A percentile compares a stretch with the other conserved stretches of the same genome.
Evolutionary conservation across 1,140 invertebrate genomes (phyloP).

Genomic region (Spodoptera frugiperda): DNA sequence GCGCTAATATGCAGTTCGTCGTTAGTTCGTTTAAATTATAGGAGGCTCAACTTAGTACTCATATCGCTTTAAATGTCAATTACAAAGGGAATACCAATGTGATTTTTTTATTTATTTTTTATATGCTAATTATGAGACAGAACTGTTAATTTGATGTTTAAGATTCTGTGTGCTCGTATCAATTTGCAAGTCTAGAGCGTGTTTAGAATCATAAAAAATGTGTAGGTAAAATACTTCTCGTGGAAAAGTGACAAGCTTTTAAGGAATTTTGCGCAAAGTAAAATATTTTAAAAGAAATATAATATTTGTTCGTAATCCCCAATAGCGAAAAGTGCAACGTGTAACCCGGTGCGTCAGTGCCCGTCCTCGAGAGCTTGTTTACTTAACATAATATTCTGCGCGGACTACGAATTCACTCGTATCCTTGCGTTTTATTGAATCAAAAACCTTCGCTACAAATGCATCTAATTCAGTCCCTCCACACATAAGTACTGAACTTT

Average conservation of each 20-base stretch:
- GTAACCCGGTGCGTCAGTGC: conserved; percentile 40
- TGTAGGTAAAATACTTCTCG: no score
- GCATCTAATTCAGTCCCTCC: conserved; percentile 53
- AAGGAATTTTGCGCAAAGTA: no score
- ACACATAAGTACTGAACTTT: conserved; percentile 48
- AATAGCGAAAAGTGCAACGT: conserved; percentile 16
- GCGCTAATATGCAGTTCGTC: not conserved
- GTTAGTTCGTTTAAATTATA: not conserved
- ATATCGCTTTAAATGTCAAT: conserved; percentile 8
- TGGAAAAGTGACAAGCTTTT: no score
- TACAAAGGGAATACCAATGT: conserved; percentile 12
- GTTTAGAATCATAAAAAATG: not conserved
- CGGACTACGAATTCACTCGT: conserved; percentile 55
- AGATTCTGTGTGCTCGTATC: conserved; percentile 1
- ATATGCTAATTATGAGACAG: conserved; percentile 19
- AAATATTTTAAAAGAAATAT: no score
- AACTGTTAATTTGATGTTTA: conserved; percentile 23
- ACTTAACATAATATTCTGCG: conserved; percentile 63
- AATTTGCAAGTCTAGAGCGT: conserved; percentile 18
- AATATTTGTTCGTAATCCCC: not conserved
- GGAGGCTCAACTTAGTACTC: not conserved
- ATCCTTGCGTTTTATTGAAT: conserved; percentile 64
- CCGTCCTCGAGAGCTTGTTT: conserved; percentile 59
- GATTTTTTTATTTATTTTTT: not conserved
- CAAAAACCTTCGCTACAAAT: conserved; percentile 59